Evolutionary conservation across 2,113 vertebrate species (phyloP).

Genomic region (Apaloderma vittatum): DNA sequence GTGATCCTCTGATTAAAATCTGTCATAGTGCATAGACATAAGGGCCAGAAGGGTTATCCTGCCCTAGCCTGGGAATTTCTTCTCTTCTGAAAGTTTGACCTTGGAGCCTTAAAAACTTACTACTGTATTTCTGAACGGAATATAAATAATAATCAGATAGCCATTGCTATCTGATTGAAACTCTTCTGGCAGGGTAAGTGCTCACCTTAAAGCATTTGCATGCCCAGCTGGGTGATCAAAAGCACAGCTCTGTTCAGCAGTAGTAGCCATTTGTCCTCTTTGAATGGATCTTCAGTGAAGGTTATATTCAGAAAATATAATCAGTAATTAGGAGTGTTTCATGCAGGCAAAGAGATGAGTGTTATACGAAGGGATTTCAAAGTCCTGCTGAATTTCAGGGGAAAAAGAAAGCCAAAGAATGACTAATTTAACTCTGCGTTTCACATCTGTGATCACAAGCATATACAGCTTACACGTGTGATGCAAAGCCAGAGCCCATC

Average conservation of each 20-base stretch:
- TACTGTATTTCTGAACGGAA: not conserved
- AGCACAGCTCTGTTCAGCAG: not conserved
- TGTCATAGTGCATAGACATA: not conserved
- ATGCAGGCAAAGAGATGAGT: not conserved
- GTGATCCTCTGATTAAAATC: not conserved
- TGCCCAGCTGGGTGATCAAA: not conserved
- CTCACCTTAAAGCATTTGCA: not conserved
- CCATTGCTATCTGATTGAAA: not conserved
- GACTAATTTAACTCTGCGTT: not conserved
- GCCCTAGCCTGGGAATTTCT: not conserved
- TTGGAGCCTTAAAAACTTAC: conserved; percentile 11
- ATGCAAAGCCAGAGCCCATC: not conserved
- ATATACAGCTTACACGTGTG: not conserved
- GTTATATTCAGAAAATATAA: not conserved
- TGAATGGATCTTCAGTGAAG: not conserved
- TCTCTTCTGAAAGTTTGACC: not conserved
- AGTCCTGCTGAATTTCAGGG: not conserved
- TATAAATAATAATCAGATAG: not conserved
- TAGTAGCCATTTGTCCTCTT: not conserved
- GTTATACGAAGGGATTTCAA: not conserved
- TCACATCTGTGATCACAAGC: not conserved
- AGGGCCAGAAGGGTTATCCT: not conserved
- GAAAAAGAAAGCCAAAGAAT: not conserved
- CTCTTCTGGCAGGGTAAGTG: not conserved
- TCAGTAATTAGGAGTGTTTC: not conserved